phyloP scores from a whole-genome alignment of 2,797 vertebrate genomes.

The Epinephelus awoara region DNA sequence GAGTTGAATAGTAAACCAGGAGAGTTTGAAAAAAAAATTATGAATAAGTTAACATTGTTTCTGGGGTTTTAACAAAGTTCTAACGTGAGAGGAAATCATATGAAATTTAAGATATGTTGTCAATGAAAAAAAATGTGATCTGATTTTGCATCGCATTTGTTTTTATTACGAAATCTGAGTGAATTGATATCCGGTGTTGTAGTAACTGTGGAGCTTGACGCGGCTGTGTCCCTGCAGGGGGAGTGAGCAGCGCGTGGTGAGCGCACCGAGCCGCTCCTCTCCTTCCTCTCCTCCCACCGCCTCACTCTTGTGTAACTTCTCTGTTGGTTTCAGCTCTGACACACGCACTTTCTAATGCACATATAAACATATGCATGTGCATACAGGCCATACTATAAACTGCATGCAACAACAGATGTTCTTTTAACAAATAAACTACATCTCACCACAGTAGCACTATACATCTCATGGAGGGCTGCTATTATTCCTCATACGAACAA shows the following conservation, averaged over 20 bases:
- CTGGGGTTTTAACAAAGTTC: background rate
- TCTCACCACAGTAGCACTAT: background rate
- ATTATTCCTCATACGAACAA: background rate
- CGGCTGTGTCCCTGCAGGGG: slow-evolving; percentile 19
- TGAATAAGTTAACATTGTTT: background rate
- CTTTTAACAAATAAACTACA: background rate
- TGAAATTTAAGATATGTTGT: background rate
- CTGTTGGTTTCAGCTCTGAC: slow-evolving; percentile 21
- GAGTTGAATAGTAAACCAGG: background rate
- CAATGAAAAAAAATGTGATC: background rate
- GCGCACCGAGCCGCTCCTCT: slow-evolving; percentile 33
- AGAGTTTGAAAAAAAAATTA: background rate
- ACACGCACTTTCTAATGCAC: slow-evolving; percentile 1
- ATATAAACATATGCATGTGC: background rate
- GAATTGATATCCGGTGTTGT: background rate
- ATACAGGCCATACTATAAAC: background rate
- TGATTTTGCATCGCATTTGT: background rate
- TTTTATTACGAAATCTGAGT: slow-evolving; percentile 38
- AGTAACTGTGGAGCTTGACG: background rate
- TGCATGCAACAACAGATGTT: background rate
- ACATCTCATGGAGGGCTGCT: background rate
- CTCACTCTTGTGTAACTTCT: slow-evolving; percentile 72
- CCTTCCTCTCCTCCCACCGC: slow-evolving; percentile 52
- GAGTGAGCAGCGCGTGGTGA: slow-evolving; percentile 51
- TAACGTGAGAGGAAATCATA: background rate